These are phyloP conservation scores for Meloe dianella DNA, from an alignment of 2,888 invertebrate genomes.

Conservation along the genomic window DNA sequence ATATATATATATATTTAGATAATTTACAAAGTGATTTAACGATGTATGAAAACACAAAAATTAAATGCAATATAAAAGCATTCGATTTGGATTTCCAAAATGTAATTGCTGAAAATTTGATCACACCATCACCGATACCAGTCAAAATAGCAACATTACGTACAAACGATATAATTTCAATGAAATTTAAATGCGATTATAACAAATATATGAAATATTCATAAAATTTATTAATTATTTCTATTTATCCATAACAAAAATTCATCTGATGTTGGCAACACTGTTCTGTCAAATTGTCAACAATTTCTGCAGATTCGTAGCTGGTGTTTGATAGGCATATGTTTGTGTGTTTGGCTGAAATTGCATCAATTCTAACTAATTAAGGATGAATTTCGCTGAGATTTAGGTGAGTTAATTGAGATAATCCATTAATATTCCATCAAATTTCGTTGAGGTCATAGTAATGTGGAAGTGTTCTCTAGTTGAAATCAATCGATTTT, in stretches of 20 bases:
- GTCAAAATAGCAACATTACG: constrained; percentile 49
- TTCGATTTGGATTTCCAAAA: constrained; percentile 51
- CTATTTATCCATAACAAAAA: neutral
- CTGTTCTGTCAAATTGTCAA: too few relatives aligned
- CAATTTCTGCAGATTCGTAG: too few relatives aligned
- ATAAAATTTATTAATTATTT: neutral
- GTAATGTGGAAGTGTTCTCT: too few relatives aligned
- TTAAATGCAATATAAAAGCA: constrained; percentile 49
- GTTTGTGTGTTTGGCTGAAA: too few relatives aligned
- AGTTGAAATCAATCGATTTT: neutral
- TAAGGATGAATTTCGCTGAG: too few relatives aligned
- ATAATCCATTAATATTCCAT: too few relatives aligned
- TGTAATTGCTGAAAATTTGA: constrained; percentile 52
- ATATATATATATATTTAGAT: too few relatives aligned
- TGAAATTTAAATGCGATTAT: constrained; percentile 33
- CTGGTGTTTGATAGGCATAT: too few relatives aligned
- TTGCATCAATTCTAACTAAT: too few relatives aligned
- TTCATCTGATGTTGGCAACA: neutral
- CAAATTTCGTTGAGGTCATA: too few relatives aligned
- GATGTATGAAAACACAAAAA: constrained; percentile 51
- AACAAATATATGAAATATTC: constrained; percentile 16
- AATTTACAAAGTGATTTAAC: constrained; percentile 44
- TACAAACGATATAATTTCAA: constrained; percentile 51
- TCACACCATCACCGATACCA: constrained; percentile 44
- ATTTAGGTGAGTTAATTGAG: too few relatives aligned